Conservation (phyloP, 92 coral and sea anemone genomes). For the Paragorgia papillata region DNA sequence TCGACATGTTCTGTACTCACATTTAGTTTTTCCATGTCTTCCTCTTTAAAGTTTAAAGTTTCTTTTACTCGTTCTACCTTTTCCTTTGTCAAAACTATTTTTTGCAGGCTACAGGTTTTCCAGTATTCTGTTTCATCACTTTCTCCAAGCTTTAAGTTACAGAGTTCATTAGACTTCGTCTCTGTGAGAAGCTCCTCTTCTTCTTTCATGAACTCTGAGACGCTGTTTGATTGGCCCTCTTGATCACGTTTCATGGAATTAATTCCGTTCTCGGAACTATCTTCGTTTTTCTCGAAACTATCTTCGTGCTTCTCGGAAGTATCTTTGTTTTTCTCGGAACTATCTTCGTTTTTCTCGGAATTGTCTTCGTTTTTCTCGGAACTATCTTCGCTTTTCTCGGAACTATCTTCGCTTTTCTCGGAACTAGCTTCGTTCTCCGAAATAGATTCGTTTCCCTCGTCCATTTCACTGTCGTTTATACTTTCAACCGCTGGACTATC, state of each 20-base stretch:
- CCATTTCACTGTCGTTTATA: too few relatives aligned
- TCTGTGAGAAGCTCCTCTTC: neutral
- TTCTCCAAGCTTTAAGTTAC: slow-evolving; percentile 8
- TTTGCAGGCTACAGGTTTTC: neutral
- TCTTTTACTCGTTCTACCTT: slow-evolving; percentile 23
- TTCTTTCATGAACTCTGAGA: neutral
- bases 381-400: slow-evolving; percentile 1
- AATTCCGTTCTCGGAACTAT: slow-evolving; percentile 1
- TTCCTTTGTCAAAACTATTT: neutral
- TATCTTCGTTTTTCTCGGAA: neutral
- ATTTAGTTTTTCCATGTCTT: neutral
- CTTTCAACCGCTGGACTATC: too few relatives aligned
- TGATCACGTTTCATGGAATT: neutral
- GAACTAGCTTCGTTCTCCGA: neutral
- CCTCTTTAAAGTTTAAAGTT: neutral
- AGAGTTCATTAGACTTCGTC: neutral
- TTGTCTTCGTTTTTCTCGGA: neutral
- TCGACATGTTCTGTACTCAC: neutral
- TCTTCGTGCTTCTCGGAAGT: slow-evolving; percentile 1
- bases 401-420: neutral
- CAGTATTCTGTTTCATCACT: slow-evolving; percentile 8
- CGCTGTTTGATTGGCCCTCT: neutral
- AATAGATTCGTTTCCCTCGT: neutral
- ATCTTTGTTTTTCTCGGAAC: neutral
- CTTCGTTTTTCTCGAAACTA: neutral